Percentiles rank a stretch among this genome's conserved stretches.
Evolutionary conservation across 2,888 invertebrate genomes (phyloP).

Genomic region (Entomobrya proxima): DNA sequence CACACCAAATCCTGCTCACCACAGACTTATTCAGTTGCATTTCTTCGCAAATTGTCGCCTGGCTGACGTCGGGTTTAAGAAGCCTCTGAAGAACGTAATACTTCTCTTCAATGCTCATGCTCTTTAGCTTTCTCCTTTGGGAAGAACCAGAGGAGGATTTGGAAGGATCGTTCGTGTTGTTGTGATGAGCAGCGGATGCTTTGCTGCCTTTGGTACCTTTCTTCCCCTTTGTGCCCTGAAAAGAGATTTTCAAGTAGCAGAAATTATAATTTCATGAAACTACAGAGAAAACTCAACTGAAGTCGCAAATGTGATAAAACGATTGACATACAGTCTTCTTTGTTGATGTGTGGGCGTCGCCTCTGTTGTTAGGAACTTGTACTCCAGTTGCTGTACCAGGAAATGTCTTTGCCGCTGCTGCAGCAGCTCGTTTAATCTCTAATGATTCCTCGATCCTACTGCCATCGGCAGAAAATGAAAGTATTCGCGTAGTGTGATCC

Average conservation of each 20-base stretch:
- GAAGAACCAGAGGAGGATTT: conserved; percentile 33
- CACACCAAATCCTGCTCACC: conserved; percentile 67
- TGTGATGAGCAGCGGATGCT: not conserved
- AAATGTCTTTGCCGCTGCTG: conserved; percentile 38
- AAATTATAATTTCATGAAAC: not conserved
- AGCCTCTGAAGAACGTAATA: conserved; percentile 65
- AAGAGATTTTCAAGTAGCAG: too few relatives aligned
- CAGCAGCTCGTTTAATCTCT: conserved; percentile 60
- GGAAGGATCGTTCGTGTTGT: conserved; percentile 40
- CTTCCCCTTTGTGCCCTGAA: conserved; percentile 49
- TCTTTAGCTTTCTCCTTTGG: conserved; percentile 62
- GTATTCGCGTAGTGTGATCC: conserved; percentile 62
- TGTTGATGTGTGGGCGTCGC: conserved; percentile 39
- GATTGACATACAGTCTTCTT: conserved; percentile 54
- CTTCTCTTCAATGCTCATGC: conserved; percentile 66
- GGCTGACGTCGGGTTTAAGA: conserved; percentile 61
- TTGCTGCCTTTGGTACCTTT: conserved; percentile 47
- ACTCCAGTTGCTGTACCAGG: conserved; percentile 33
- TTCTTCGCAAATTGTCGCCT: conserved; percentile 65
- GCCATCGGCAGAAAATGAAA: conserved; percentile 56
- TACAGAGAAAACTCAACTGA: not conserved
- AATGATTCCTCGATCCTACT: conserved; percentile 53
- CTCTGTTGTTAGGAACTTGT: conserved; percentile 52
- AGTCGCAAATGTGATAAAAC: not conserved
- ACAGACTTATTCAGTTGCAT: conserved; percentile 66